Evolutionary conservation across 2,888 invertebrate genomes (phyloP), one percentile per base, ranked within the genome.

Genomic region (Cremastinae sp.): DNA sequence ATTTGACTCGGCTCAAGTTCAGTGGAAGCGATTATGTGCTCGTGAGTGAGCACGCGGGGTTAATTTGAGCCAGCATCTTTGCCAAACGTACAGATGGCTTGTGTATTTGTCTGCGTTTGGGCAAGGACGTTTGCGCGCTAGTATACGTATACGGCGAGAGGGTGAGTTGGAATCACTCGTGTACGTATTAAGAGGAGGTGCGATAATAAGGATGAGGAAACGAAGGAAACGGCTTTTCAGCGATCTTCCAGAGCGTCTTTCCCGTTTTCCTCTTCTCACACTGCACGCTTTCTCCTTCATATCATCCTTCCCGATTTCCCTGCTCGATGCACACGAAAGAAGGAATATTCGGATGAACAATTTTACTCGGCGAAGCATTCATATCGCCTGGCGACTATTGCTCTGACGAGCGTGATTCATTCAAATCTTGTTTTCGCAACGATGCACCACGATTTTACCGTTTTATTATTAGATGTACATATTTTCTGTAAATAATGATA

Each of bases 21-120:
- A 70, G 47, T 59, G 61, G 55, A 55, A 70, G 79, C 75, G 75
- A 79, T 79, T 75, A 79, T 75, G 75, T 65, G 75, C 78, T 76
- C 62, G 65, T 66, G 70, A 70, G 70, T 45, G 70, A 70, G 49
- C 56, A 61, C 47, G 49, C 20, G 43, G 59, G 73, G 76, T 77
- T 72, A 70, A 77, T 77, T 74, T 61, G 47, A 65, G 20, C 43
- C 41, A 35, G 55, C 39, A 22, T 35, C 20, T 65, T 55, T 55
- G 43, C 62, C 56, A 39, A 16, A 61, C 20, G 16, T 37, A 39
- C 37, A 64, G 1, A 7, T 22, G 9, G 4, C 5, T 39, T n/a
- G 20, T 12, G 4, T 0, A 2, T 35, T n/a, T 20, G 5, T 14
- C 12, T 66, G 68, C 10, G 8, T 37, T n/a, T n/a, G n/a, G n/a